These are phyloP conservation scores for Drosophila serrata DNA, from an alignment of 1,140 invertebrate genomes.

Conservation along the genomic window DNA sequence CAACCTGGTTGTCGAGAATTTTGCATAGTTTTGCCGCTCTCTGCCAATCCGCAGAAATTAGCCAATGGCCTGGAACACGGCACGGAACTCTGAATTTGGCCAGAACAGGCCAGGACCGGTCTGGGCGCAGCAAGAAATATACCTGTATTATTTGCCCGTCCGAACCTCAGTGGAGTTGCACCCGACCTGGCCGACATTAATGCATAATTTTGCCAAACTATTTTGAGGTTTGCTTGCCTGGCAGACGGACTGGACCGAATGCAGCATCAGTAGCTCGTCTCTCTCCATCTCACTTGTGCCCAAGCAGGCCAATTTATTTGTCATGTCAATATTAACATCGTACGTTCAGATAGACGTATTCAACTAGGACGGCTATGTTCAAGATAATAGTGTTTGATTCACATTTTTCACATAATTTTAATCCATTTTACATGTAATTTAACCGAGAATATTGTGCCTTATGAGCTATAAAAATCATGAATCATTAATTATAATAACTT, in stretches of 20 bases:
- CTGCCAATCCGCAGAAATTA: conserved; percentile 59
- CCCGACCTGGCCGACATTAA: conserved; percentile 66
- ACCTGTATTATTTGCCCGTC: conserved; percentile 80
- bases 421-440: background rate
- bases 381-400: background rate
- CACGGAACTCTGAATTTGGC: conserved; percentile 13
- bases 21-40: conserved; percentile 67
- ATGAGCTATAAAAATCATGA: too few species aligned
- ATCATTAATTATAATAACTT: background rate
- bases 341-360: conserved; percentile 29
- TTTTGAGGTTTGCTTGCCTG: conserved; percentile 82
- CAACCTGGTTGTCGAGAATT: conserved; percentile 64
- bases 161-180: conserved; percentile 12
- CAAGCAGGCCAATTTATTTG: conserved; percentile 77
- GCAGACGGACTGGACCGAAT: conserved; percentile 56
- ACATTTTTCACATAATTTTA: background rate
- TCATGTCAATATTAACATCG: conserved; percentile 81
- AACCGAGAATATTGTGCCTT: background rate
- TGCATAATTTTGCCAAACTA: conserved; percentile 84
- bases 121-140: conserved; percentile 52
- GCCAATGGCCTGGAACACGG: conserved; percentile 30
- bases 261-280: conserved; percentile 37
- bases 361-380: background rate
- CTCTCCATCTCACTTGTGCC: background rate
- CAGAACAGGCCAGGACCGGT: conserved; percentile 1